A percentile compares a stretch with the other conserved stretches of the same genome.
These are phyloP conservation scores for Mythimna albipuncta DNA, from an alignment of 2,888 invertebrate species.

Conservation along the genomic window DNA sequence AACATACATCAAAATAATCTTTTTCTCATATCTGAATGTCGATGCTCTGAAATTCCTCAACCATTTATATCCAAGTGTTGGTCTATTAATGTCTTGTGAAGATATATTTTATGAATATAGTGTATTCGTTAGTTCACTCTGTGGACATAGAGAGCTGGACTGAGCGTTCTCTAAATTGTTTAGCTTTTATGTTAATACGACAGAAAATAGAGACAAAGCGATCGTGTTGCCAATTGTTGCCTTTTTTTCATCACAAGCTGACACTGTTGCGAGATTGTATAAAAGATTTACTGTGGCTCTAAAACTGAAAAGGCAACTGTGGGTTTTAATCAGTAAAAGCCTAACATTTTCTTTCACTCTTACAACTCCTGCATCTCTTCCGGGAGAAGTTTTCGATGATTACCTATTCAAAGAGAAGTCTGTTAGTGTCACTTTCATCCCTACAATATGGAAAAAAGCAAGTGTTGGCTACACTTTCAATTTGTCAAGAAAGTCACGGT, in stretches of 20 bases:
- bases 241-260: neutral
- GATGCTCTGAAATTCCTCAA: conserved; percentile 65
- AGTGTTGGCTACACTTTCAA: neutral
- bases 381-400: too few relatives aligned
- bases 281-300: too few relatives aligned
- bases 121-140: conserved; percentile 4
- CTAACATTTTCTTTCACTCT: too few relatives aligned
- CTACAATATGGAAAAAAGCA: neutral
- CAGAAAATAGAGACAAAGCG: neutral
- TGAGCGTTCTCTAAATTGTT: neutral
- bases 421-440: neutral
- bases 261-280: too few relatives aligned
- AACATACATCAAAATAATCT: conserved; percentile 65
- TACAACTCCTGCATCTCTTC: too few relatives aligned
- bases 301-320: too few relatives aligned
- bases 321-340: too few relatives aligned
- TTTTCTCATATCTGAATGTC: conserved; percentile 60
- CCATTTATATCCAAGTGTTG: conserved; percentile 62
- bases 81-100: conserved; percentile 49
- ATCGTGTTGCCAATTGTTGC: neutral
- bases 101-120: conserved; percentile 50
- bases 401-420: too few relatives aligned
- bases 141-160: neutral
- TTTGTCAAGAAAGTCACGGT: neutral
- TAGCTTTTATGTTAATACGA: neutral